Evolutionary conservation across 1,140 invertebrate species (phyloP).

Genomic region (Sipha flava): DNA sequence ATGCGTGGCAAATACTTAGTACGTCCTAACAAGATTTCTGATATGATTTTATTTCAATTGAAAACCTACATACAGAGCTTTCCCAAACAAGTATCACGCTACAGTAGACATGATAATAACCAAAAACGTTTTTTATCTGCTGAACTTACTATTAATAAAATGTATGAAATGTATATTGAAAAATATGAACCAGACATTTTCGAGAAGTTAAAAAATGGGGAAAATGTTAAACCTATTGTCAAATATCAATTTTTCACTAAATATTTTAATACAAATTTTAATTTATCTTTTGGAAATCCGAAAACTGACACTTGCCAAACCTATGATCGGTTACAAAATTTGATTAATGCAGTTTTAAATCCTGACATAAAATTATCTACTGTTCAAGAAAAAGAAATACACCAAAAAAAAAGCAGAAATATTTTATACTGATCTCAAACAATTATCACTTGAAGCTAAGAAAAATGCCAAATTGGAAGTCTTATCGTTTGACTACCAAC

Average conservation of each 20-base stretch:
- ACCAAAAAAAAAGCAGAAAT: background rate
- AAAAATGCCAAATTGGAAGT: background rate
- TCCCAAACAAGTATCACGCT: background rate
- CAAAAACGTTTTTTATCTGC: background rate
- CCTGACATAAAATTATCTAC: background rate
- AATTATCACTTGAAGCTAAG: background rate
- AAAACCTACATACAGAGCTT: background rate
- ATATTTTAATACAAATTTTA: background rate
- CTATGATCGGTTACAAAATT: background rate
- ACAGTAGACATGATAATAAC: background rate
- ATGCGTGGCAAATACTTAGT: background rate
- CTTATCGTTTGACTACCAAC: background rate
- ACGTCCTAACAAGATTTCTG: background rate
- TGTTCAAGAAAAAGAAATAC: background rate
- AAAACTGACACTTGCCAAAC: slow-evolving; percentile 36
- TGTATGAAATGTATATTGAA: background rate
- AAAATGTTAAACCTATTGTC: background rate
- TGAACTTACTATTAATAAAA: background rate
- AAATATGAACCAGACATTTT: background rate
- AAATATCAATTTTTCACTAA: background rate
- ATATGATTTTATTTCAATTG: background rate
- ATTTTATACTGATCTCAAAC: background rate
- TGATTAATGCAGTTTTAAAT: background rate
- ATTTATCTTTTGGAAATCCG: background rate
- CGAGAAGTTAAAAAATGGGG: background rate